Percentiles rank a stretch among this genome's conserved stretches.
Evolutionary conservation across 2,888 invertebrate genomes (phyloP).

Genomic region (Miltochrista miniata): DNA sequence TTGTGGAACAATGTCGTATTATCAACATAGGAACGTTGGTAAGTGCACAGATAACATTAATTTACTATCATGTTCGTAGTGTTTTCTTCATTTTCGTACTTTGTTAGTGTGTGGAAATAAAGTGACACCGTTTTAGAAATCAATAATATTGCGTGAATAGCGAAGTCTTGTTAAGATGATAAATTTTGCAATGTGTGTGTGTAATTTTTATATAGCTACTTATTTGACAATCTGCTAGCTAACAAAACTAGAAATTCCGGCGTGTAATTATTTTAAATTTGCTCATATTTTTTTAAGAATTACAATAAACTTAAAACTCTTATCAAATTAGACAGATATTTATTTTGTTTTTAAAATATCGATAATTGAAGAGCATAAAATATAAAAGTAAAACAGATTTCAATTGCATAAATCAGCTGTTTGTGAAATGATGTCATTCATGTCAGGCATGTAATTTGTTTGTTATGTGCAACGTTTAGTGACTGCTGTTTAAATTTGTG

Average conservation of each 20-base stretch:
- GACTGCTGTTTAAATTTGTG: constrained; percentile 23
- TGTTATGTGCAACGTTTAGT: constrained; percentile 32
- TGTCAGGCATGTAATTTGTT: no score
- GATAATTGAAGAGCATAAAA: background rate
- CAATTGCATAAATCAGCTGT: constrained; percentile 34
- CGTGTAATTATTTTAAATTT: no score
- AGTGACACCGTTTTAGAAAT: background rate
- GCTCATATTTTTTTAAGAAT: no score
- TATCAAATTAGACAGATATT: background rate
- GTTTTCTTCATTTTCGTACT: constrained; percentile 2
- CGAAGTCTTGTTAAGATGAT: background rate
- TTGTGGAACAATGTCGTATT: constrained; percentile 55
- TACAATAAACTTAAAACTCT: no score
- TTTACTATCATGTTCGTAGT: no score
- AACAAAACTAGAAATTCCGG: background rate
- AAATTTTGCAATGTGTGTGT: no score
- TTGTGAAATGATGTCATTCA: constrained; percentile 25
- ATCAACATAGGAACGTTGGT: constrained; percentile 62
- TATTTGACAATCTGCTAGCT: no score
- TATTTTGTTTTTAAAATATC: background rate
- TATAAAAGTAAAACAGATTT: background rate
- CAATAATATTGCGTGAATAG: background rate
- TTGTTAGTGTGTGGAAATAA: background rate
- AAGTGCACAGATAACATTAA: no score
- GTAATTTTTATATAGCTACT: no score